Conservation (phyloP, 2,113 vertebrate genomes). For the Labeo catla region DNA sequence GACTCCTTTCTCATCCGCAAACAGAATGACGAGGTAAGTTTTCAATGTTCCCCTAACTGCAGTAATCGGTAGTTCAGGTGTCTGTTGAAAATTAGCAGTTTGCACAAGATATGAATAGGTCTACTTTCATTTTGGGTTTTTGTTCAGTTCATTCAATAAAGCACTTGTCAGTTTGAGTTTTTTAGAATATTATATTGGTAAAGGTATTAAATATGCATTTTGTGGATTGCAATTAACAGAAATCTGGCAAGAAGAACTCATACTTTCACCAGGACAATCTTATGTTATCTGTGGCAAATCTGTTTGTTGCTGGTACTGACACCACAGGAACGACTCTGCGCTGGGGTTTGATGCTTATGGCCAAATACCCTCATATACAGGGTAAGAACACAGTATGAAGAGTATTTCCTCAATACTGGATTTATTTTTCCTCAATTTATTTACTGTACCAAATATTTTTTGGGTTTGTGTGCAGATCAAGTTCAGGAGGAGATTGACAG, state of each 20-base stretch:
- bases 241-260: not conserved
- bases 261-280: constrained; percentile 63
- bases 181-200: not conserved
- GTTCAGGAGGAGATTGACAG: constrained; percentile 69
- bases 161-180: not conserved
- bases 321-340: constrained; percentile 64
- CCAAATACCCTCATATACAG: constrained; percentile 73
- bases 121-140: too few relatives aligned
- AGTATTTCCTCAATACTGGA: not conserved
- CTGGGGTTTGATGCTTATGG: constrained; percentile 70
- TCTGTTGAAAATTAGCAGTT: not conserved
- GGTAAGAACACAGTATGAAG: constrained; percentile 57
- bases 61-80: not conserved
- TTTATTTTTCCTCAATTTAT: too few relatives aligned
- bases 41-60: not conserved
- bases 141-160: too few relatives aligned
- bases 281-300: constrained; percentile 55
- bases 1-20: constrained; percentile 70
- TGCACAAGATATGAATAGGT: not conserved
- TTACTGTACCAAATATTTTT: too few relatives aligned
- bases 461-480: constrained; percentile 52
- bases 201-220: not conserved
- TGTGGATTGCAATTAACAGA: not conserved
- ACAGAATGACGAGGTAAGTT: constrained; percentile 61
- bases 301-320: constrained; percentile 71